Conservation (phyloP, 2,113 vertebrate species). For the Oryzias curvinotus region DNA sequence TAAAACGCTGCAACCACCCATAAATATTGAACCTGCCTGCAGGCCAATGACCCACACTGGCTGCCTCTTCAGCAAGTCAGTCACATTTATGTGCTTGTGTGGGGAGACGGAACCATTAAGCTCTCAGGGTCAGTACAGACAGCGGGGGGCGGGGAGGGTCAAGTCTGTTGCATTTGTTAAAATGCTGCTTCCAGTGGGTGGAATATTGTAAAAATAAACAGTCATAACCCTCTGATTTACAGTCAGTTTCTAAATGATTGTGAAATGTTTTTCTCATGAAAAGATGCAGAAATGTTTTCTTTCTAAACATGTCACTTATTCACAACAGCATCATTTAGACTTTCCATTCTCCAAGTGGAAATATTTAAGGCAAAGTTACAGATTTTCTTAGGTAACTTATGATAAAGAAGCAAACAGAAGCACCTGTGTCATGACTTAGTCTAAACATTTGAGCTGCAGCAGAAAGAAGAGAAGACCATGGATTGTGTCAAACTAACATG, state of each 20-base stretch:
- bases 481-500: too few species aligned
- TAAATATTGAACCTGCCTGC: constrained; percentile 66
- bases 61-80: constrained; percentile 30
- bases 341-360: too few species aligned
- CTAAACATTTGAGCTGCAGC: too few species aligned
- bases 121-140: constrained; percentile 24
- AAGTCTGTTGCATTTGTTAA: constrained; percentile 22
- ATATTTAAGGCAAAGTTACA: too few species aligned
- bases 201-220: constrained; percentile 23
- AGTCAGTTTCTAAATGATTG: too few species aligned
- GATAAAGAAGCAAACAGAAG: too few species aligned
- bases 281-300: background rate
- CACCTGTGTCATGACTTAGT: too few species aligned
- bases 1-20: constrained; percentile 53
- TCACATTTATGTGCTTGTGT: constrained; percentile 13
- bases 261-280: background rate
- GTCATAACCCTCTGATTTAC: background rate
- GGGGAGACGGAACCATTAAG: constrained; percentile 21
- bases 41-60: constrained; percentile 44
- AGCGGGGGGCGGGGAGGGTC: constrained; percentile 18
- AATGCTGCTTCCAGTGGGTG: constrained; percentile 3
- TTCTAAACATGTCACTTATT: too few species aligned
- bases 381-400: too few species aligned
- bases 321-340: too few species aligned
- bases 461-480: too few species aligned